Conservation (phyloP, 2,113 vertebrate genomes). For the Hydrochoerus hydrochaeris region DNA sequence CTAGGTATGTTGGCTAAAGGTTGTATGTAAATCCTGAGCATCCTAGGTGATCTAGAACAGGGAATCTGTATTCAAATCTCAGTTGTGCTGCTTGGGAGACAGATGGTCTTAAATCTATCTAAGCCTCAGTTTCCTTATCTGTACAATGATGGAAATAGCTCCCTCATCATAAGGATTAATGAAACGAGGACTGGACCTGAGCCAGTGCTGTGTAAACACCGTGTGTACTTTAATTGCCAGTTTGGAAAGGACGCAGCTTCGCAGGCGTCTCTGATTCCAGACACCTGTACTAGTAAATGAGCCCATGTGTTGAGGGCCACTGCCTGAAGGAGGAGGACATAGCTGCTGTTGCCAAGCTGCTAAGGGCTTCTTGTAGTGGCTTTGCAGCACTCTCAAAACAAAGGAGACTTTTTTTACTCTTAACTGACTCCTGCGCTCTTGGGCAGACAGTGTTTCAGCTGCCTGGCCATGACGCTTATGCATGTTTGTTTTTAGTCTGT, state of each 20-base stretch:
- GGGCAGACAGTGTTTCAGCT: neutral
- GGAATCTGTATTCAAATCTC: neutral
- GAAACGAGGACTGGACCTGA: neutral
- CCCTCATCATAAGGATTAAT: neutral
- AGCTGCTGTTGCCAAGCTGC: neutral
- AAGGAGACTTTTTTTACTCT: neutral
- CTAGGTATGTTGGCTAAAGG: neutral
- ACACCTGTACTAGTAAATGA: neutral
- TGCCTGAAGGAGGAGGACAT: neutral
- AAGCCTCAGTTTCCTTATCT: neutral
- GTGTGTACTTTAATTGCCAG: neutral
- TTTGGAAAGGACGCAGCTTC: neutral
- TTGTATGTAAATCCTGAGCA: neutral
- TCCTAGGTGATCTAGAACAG: neutral
- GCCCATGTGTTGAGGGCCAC: neutral
- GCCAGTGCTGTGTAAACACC: neutral
- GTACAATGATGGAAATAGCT: neutral
- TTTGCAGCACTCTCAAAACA: neutral
- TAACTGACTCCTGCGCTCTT: neutral
- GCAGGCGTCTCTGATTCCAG: neutral
- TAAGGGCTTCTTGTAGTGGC: neutral
- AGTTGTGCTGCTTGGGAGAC: neutral
- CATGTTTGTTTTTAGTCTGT: slow-evolving; percentile 60
- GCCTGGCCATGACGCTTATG: neutral
- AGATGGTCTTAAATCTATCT: neutral